Evolutionary conservation across 92 coral and sea anemone species (phyloP).

Genomic region (Hydrozoanthus gracilis): DNA sequence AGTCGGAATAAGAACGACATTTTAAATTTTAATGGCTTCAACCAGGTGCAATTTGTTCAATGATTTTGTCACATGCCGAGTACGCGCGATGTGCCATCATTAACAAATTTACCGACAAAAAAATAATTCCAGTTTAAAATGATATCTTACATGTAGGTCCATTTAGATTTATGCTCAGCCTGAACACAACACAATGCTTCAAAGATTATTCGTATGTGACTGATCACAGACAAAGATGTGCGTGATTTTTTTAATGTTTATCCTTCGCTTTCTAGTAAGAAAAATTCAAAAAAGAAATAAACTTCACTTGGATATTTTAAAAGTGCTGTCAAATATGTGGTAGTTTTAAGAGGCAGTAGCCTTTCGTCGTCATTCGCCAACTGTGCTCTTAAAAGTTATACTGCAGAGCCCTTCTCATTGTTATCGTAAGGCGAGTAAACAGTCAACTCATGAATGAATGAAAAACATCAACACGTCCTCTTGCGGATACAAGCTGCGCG

Average conservation of each 20-base stretch:
- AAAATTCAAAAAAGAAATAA: too few relatives aligned
- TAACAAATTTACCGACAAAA: not conserved
- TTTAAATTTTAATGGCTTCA: constrained; percentile 64
- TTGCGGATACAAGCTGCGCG: constrained; percentile 17
- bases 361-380: not conserved
- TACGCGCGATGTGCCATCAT: not conserved
- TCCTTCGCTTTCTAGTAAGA: too few relatives aligned
- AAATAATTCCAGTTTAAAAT: not conserved
- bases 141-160: too few relatives aligned
- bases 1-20: constrained; percentile 51
- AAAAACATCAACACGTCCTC: not conserved
- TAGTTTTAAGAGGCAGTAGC: too few relatives aligned
- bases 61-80: constrained; percentile 15
- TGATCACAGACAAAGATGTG: too few relatives aligned
- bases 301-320: too few relatives aligned
- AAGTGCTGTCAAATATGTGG: too few relatives aligned
- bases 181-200: too few relatives aligned
- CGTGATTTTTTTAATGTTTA: too few relatives aligned
- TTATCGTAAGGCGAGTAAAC: constrained; percentile 31
- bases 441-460: constrained; percentile 33
- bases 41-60: constrained; percentile 57
- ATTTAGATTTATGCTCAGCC: too few relatives aligned
- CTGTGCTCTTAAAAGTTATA: not conserved
- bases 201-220: too few relatives aligned
- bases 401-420: not conserved